These are phyloP conservation scores for Epinotia demarniana DNA, from an alignment of 2,888 invertebrate species.

Conservation along the genomic window DNA sequence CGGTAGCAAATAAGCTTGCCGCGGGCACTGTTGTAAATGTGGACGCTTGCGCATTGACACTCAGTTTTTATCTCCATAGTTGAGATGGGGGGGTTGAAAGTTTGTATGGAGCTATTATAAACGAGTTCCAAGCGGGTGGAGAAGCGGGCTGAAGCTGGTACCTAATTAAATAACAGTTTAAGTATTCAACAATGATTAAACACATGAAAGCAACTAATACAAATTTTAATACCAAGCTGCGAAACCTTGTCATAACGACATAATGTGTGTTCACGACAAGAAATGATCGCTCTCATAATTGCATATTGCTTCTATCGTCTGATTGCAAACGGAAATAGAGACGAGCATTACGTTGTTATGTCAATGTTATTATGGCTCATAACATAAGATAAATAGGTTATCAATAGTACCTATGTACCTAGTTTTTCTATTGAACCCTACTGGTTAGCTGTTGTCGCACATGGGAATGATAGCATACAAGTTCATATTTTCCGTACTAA, in stretches of 20 bases:
- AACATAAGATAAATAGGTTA: not conserved
- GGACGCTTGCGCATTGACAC: too few species aligned
- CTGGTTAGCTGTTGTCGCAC: not conserved
- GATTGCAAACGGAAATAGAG: conserved; percentile 14
- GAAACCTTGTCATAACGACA: conserved; percentile 10
- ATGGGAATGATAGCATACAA: not conserved
- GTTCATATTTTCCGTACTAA: too few species aligned
- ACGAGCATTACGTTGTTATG: conserved; percentile 12
- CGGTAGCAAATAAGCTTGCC: too few species aligned
- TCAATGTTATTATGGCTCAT: not conserved
- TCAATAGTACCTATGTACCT: not conserved
- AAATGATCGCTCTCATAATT: conserved; percentile 4
- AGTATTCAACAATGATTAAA: too few species aligned
- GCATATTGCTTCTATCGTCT: conserved; percentile 13
- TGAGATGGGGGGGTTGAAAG: too few species aligned
- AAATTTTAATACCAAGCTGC: not conserved
- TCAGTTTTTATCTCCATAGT: too few species aligned
- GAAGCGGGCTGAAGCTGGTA: too few species aligned
- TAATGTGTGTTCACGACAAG: not conserved
- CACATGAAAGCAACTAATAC: too few species aligned
- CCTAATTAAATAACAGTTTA: too few species aligned
- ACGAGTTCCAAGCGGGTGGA: too few species aligned
- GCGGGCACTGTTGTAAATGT: too few species aligned
- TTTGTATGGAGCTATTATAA: too few species aligned
- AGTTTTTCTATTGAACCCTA: not conserved